Conservation (phyloP, 2,113 vertebrate species). For the Hymenochirus boettgeri region DNA sequence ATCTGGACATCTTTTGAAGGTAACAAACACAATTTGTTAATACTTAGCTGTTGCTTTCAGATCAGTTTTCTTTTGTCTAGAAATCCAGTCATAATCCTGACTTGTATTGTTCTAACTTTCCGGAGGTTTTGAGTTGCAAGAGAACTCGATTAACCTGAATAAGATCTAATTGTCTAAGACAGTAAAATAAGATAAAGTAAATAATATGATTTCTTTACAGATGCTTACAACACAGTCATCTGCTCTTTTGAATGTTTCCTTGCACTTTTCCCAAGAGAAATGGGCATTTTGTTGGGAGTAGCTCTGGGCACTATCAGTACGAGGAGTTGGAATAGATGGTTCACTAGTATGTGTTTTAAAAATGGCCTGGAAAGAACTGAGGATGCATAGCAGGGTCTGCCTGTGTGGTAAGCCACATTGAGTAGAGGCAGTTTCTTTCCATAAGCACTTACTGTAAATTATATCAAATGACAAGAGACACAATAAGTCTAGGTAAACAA, state of each 20-base stretch:
- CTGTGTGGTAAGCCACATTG: no score
- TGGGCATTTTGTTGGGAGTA: no score
- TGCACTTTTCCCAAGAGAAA: neutral
- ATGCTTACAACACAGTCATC: constrained; percentile 10
- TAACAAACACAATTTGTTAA: constrained; percentile 27
- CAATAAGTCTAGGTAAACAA: no score
- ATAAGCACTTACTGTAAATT: no score
- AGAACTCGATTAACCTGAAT: neutral
- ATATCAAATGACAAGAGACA: no score
- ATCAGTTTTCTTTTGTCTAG: constrained; percentile 31
- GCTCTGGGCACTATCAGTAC: no score
- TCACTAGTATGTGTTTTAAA: no score
- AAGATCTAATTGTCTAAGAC: constrained; percentile 5
- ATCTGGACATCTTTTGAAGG: constrained; percentile 31
- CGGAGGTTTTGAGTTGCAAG: constrained; percentile 2
- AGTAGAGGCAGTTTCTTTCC: no score
- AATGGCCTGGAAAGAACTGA: no score
- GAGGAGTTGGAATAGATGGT: no score
- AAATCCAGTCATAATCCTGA: constrained; percentile 22
- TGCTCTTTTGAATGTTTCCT: neutral
- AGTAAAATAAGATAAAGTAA: constrained; percentile 1
- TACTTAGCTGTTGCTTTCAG: constrained; percentile 13
- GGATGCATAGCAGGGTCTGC: no score
- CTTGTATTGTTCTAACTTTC: constrained; percentile 18
- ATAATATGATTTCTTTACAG: neutral